Evolutionary conservation across 2,888 invertebrate species (phyloP).

Genomic region (Yponomeuta cagnagella): DNA sequence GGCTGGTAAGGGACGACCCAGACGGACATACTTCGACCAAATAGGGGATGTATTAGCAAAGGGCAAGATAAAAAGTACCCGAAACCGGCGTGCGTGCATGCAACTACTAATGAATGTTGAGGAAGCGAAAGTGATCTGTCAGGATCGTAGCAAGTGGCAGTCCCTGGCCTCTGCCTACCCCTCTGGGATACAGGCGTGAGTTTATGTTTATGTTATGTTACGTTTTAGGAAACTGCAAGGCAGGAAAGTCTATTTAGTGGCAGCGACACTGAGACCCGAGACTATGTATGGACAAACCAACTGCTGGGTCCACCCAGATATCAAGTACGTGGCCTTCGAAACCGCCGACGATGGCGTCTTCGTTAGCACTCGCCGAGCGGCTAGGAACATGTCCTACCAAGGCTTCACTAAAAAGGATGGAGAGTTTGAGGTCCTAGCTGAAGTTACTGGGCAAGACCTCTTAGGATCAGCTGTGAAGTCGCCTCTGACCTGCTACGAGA

Average conservation of each 20-base stretch:
- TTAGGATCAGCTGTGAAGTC: slow-evolving; percentile 90
- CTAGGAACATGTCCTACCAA: slow-evolving; percentile 97
- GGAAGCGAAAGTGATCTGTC: no score
- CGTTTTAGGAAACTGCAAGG: slow-evolving; percentile 61
- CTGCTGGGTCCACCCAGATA: slow-evolving; percentile 98
- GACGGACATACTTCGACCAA: no score
- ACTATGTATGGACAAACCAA: slow-evolving; percentile 99
- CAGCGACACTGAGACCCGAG: slow-evolving; percentile 98
- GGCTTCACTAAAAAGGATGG: slow-evolving; percentile 90
- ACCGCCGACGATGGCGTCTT: slow-evolving; percentile 85
- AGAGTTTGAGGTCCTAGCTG: slow-evolving; percentile 80
- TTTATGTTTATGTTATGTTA: no score
- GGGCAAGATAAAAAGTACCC: no score
- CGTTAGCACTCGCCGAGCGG: slow-evolving; percentile 91
- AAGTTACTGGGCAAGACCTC: slow-evolving; percentile 84
- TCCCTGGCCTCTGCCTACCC: no score
- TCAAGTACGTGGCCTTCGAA: slow-evolving; percentile 92
- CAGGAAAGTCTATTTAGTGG: slow-evolving; percentile 87
- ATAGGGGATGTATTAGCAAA: no score
- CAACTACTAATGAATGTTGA: no score
- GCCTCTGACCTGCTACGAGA: slow-evolving; percentile 87
- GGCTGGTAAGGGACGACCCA: no score
- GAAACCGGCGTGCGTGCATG: no score
- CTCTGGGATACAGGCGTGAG: no score
- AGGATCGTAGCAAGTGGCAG: no score